Percentiles rank a stretch among this genome's conserved stretches.
Conservation (phyloP, 2,113 vertebrate genomes). For the Otocyon megalotis region DNA sequence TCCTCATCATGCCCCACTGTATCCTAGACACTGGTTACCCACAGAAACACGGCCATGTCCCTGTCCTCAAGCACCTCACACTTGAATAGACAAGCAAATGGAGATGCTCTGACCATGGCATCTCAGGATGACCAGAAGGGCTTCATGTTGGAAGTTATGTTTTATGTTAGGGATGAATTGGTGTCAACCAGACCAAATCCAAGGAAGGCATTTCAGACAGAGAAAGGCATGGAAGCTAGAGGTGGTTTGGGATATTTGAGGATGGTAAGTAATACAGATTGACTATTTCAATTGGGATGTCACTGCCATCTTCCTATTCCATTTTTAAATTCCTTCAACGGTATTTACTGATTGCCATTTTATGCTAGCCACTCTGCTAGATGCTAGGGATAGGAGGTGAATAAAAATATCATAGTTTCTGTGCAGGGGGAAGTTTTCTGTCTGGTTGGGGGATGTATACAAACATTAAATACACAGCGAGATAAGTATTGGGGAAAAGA, state of each 20-base stretch:
- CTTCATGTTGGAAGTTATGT: not conserved
- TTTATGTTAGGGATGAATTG: not conserved
- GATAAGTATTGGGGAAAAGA: not conserved
- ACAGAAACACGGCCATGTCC: accelerated
- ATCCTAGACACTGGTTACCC: not conserved
- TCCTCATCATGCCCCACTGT: not conserved
- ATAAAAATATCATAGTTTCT: not conserved
- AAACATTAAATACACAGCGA: not conserved
- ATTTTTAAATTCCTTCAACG: not conserved
- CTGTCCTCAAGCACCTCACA: not conserved
- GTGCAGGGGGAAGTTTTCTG: not conserved
- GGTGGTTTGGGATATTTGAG: not conserved
- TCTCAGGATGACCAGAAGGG: not conserved
- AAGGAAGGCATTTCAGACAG: not conserved
- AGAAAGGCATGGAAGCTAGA: not conserved
- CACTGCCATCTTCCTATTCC: not conserved
- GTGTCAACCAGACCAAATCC: not conserved
- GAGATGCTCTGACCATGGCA: not conserved
- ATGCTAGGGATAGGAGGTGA: not conserved
- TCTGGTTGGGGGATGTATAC: not conserved
- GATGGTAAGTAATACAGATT: not conserved
- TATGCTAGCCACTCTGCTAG: not conserved
- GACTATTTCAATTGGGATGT: not conserved
- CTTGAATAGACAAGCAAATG: not conserved
- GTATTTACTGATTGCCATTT: not conserved